Base-by-base conservation (phyloP, 2,113 vertebrate genomes). In the Pterophyllum scalare region DNA sequence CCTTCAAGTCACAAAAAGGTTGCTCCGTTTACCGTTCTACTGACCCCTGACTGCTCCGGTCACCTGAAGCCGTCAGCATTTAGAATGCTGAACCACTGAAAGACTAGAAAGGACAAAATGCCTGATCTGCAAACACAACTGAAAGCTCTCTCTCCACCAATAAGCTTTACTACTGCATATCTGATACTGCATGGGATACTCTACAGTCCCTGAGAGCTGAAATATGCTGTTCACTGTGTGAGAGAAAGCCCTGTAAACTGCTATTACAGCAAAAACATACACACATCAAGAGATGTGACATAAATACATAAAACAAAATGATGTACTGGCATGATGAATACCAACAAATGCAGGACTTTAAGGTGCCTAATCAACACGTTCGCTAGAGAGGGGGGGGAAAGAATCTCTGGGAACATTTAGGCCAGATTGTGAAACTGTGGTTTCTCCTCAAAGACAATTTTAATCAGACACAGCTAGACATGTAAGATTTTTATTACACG, bases 21-120 rank as follows among this genome's bases (percentile, higher is more conserved):
- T 54, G 20, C 33, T 59, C 56, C 75, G 79, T 28, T 80, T 81
- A 40, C 38, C 28, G 20, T 43, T 77, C 58, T 58, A 70, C 85
- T 88, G 91, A 92, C 77, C 90, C 11, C 81, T 75, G 62, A 75
- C 38, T 79, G 79, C 81, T 54, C 82, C 15, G 9, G 77, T 35
- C 77, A 43, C 61, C 83, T 88, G 78, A 88, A 80, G 89, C 74
- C 61, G 86, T 95, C 91, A 95, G 92, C 92, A 24, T 85, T 89
- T 54, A 76, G 58, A 67, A 75, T 87, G 91, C 92, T 92, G 93
- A 93, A 90, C 72, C 28, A 11, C 33, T 83, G 93, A 94, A 93
- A 93, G 77, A 87, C 83, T 87, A 92, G 87, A 93, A 90, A 85
- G 70, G 70, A 17, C 60, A 89, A 93, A 92, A 81, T 28, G 92